These are phyloP conservation scores for Tachina grossa DNA, from an alignment of 2,888 invertebrate genomes.

Conservation along the genomic window DNA sequence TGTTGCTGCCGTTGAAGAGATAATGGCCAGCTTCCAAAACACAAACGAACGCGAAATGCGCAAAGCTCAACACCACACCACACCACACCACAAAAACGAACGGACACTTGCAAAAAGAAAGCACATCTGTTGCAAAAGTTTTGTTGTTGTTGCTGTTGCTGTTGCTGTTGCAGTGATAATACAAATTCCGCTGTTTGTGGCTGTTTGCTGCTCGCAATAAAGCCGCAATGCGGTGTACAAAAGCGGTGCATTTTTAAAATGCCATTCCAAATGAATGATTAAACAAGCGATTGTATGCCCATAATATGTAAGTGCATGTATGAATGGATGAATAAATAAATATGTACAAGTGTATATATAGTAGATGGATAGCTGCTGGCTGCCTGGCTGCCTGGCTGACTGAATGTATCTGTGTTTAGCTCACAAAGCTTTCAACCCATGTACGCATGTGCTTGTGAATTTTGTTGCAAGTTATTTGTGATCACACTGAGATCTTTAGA, in stretches of 20 bases:
- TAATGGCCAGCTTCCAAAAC: constrained; percentile 61
- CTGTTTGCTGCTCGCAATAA: constrained; percentile 38
- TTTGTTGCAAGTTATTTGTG: constrained; percentile 59
- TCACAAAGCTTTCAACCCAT: constrained; percentile 1
- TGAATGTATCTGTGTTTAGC: background rate
- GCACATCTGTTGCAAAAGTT: constrained; percentile 69
- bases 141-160: constrained; percentile 22
- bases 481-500: constrained; percentile 69
- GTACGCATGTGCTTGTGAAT: constrained; percentile 15
- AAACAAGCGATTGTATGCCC: constrained; percentile 69
- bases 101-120: constrained; percentile 30
- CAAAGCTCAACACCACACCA: constrained; percentile 43
- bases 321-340: background rate
- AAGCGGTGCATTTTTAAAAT: constrained; percentile 69
- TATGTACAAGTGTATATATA: no score
- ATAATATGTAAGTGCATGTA: constrained; percentile 50
- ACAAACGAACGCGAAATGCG: constrained; percentile 35
- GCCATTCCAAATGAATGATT: constrained; percentile 72
- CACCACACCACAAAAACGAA: background rate
- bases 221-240: constrained; percentile 62
- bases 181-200: constrained; percentile 65
- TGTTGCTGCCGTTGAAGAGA: constrained; percentile 59
- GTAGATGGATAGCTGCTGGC: background rate
- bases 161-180: constrained; percentile 63
- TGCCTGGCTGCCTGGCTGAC: background rate